phyloP scores from a whole-genome alignment of 2,888 invertebrate genomes.

The Bruchidius siliquastri region DNA sequence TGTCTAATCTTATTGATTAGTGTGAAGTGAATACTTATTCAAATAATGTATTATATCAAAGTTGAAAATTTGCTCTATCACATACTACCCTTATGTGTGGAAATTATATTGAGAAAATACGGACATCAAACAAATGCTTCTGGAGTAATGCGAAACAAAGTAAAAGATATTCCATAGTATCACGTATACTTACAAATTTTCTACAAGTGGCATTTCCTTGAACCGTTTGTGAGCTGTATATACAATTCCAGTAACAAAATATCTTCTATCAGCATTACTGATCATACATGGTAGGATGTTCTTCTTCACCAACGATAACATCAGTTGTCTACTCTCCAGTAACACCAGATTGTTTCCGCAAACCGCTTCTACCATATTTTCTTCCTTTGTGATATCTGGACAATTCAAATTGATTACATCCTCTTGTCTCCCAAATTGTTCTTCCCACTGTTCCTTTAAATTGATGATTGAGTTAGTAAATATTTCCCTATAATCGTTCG shows the following conservation, averaged over 20 bases:
- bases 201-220: slow-evolving; percentile 30
- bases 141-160: no score
- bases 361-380: slow-evolving; percentile 35
- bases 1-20: no score
- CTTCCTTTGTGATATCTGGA: slow-evolving; percentile 36
- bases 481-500: no score
- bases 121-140: no score
- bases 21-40: no score
- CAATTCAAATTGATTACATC: slow-evolving; percentile 42
- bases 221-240: slow-evolving; percentile 30
- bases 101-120: no score
- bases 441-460: slow-evolving; percentile 8
- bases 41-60: no score
- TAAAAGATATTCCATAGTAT: no score
- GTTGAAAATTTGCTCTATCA: no score
- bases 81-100: no score
- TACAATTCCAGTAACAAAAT: slow-evolving; percentile 32
- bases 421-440: slow-evolving; percentile 33
- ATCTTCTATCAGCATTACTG: slow-evolving; percentile 24
- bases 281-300: slow-evolving; percentile 31
- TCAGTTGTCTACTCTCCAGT: slow-evolving; percentile 43
- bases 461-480: no score
- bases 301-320: slow-evolving; percentile 30
- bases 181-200: slow-evolving; percentile 39
- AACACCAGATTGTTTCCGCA: slow-evolving; percentile 42